phyloP scores from a whole-genome alignment of 2,888 invertebrate genomes.

The Synanthedon tipuliformis region DNA sequence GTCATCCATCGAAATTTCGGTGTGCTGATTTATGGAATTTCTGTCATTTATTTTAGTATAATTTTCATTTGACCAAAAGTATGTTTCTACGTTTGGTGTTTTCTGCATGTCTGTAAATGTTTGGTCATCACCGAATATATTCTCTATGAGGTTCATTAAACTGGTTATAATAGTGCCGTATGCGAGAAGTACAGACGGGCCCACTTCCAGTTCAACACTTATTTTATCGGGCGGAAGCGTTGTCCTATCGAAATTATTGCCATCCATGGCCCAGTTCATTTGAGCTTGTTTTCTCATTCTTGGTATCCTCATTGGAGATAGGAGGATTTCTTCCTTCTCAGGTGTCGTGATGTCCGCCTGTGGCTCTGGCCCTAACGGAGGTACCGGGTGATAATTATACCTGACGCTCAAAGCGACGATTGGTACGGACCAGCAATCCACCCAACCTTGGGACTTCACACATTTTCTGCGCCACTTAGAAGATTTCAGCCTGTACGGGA shows the following conservation, averaged over 20 bases:
- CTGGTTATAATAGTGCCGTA: conserved; percentile 93
- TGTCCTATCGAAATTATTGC: conserved; percentile 88
- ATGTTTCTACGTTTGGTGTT: conserved; percentile 54
- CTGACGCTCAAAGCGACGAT: conserved; percentile 92
- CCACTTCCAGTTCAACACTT: conserved; percentile 92
- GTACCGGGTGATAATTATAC: conserved; percentile 93
- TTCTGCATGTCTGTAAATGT: conserved; percentile 92
- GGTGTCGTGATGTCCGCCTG: conserved; percentile 95
- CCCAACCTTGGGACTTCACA: conserved; percentile 81
- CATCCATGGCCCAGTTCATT: conserved; percentile 74
- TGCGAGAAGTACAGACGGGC: conserved; percentile 89
- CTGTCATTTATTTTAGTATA: conserved; percentile 47
- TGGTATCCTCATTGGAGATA: conserved; percentile 93
- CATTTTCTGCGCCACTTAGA: conserved; percentile 88
- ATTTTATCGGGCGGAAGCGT: conserved; percentile 89
- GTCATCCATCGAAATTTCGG: conserved; percentile 75
- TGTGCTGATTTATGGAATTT: conserved; percentile 52
- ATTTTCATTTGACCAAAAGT: conserved; percentile 44
- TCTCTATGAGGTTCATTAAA: conserved; percentile 93
- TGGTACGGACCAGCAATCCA: conserved; percentile 96
- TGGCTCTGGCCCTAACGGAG: conserved; percentile 86
- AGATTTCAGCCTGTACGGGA: conserved; percentile 71
- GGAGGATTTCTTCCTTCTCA: conserved; percentile 91
- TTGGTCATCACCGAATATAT: conserved; percentile 97
- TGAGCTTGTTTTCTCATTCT: conserved; percentile 79